Evolutionary conservation across 2,888 invertebrate species (phyloP).

Genomic region (Sesia apiformis): DNA sequence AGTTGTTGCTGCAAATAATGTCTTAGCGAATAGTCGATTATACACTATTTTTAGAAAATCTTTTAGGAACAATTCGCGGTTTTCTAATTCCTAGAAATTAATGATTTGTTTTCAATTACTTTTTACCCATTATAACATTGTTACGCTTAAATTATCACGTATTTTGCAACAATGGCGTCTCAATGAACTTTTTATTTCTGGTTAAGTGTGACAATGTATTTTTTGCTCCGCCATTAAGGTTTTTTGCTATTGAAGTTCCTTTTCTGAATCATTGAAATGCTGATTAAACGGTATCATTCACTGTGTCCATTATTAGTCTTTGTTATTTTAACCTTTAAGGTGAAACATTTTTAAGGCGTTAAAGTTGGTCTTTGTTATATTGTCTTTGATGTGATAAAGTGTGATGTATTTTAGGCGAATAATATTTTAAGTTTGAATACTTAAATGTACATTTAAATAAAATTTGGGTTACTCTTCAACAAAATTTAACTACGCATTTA

Average conservation of each 20-base stretch:
- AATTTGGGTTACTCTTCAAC: too few species aligned
- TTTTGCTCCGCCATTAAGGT: conserved; percentile 14
- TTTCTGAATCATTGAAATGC: conserved; percentile 4
- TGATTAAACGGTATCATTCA: background rate
- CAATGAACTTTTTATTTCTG: conserved; percentile 21
- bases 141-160: conserved; percentile 24
- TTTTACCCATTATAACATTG: conserved; percentile 6
- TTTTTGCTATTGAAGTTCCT: conserved; percentile 20
- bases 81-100: conserved; percentile 17
- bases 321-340: background rate
- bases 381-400: too few species aligned
- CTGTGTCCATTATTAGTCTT: background rate
- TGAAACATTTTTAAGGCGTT: background rate
- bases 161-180: conserved; percentile 10
- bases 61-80: conserved; percentile 16
- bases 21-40: background rate
- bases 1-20: too few species aligned
- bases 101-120: conserved; percentile 20
- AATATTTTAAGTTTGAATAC: too few species aligned
- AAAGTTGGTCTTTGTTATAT: too few species aligned
- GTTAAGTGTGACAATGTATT: conserved; percentile 14
- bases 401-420: too few species aligned
- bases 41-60: conserved; percentile 9
- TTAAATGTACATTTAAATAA: too few species aligned
- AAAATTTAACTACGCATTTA: too few species aligned